phyloP scores from a whole-genome alignment of 2,888 invertebrate species.

The Drosophila putrida region DNA sequence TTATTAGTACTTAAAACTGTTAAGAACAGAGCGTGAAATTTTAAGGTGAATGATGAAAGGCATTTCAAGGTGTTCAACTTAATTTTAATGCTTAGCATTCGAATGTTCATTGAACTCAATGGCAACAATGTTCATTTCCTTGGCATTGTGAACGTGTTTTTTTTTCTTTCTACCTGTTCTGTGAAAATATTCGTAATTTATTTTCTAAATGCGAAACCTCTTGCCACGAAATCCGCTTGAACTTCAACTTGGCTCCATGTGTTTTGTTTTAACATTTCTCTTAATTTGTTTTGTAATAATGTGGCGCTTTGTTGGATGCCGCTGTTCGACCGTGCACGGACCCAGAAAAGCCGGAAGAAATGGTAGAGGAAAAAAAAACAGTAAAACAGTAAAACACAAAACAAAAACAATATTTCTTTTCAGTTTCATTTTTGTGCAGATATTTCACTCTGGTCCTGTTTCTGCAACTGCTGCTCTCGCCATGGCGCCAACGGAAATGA shows the following conservation, averaged over 20 bases:
- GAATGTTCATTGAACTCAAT: conserved; percentile 25
- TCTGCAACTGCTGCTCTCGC: conserved; percentile 36
- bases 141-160: neutral
- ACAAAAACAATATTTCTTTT: conserved; percentile 72
- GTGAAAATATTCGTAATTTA: conserved; percentile 53
- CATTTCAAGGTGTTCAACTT: neutral
- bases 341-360: conserved; percentile 17
- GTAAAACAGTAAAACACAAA: conserved; percentile 50
- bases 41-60: neutral
- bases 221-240: conserved; percentile 44
- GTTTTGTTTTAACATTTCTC: conserved; percentile 73
- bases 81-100: conserved; percentile 8
- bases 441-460: conserved; percentile 61
- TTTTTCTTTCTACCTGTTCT: conserved; percentile 39
- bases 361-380: conserved; percentile 14
- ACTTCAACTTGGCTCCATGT: conserved; percentile 54
- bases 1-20: conserved; percentile 1
- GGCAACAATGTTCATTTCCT: conserved; percentile 22
- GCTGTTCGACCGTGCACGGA: conserved; percentile 5
- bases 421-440: conserved; percentile 69
- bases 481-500: conserved; percentile 79
- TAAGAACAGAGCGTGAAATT: neutral
- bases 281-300: conserved; percentile 77
- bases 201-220: conserved; percentile 37
- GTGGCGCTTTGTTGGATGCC: conserved; percentile 48